Conservation (phyloP, 2,888 invertebrate species). For the Pyralis farinalis region DNA sequence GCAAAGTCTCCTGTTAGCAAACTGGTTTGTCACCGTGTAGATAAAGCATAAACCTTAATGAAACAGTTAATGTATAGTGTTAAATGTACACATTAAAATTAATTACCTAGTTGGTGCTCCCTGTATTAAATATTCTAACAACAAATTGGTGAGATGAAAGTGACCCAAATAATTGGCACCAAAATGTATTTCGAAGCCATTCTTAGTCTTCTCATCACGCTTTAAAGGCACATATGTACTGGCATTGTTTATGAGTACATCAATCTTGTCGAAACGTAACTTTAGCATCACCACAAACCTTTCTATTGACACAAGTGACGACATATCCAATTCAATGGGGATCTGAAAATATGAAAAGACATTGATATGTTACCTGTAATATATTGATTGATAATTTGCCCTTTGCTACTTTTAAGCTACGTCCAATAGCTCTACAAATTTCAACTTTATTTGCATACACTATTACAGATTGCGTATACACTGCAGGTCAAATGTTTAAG, state of each 20-base stretch:
- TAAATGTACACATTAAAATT: background rate
- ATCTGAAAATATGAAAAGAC: too few relatives aligned
- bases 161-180: slow-evolving; percentile 93
- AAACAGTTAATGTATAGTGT: too few relatives aligned
- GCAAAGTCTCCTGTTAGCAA: too few relatives aligned
- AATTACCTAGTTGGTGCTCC: slow-evolving; percentile 84
- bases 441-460: too few relatives aligned
- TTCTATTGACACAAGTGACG: slow-evolving; percentile 86
- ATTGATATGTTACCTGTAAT: too few relatives aligned
- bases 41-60: too few relatives aligned
- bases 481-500: too few relatives aligned
- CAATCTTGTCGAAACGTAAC: slow-evolving; percentile 84
- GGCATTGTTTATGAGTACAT: slow-evolving; percentile 91
- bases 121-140: slow-evolving; percentile 84
- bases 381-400: too few relatives aligned
- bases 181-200: slow-evolving; percentile 90
- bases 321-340: slow-evolving; percentile 88
- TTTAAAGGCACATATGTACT: slow-evolving; percentile 85
- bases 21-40: too few relatives aligned
- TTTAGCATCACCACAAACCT: slow-evolving; percentile 85
- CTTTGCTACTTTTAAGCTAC: too few relatives aligned
- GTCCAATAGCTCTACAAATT: too few relatives aligned
- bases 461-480: too few relatives aligned
- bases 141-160: slow-evolving; percentile 90
- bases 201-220: slow-evolving; percentile 81